A percentile compares a stretch with the other conserved stretches of the same genome.
phyloP scores from a whole-genome alignment of 1,140 invertebrate genomes.

The Drosophila bocki region DNA sequence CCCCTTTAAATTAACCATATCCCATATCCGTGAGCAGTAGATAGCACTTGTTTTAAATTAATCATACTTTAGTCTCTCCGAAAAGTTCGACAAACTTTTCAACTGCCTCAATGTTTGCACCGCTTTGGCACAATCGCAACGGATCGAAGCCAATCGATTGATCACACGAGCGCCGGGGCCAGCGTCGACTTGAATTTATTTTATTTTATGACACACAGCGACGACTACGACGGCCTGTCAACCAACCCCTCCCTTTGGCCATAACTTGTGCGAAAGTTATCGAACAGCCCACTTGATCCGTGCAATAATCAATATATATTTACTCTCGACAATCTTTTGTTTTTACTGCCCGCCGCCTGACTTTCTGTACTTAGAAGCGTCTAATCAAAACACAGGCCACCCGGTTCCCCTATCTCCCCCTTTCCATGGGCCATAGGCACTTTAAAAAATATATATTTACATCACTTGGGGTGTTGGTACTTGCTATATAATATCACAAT shows the following conservation, averaged over 20 bases:
- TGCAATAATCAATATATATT: constrained; percentile 52
- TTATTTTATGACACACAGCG: constrained; percentile 37
- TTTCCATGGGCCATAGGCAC: neutral
- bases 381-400: constrained; percentile 64
- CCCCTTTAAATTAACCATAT: no score
- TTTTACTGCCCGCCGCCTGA: constrained; percentile 39
- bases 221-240: constrained; percentile 2
- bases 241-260: neutral
- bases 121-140: neutral
- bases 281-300: constrained; percentile 65
- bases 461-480: no score
- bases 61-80: neutral
- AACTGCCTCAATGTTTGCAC: constrained; percentile 26
- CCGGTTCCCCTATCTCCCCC: neutral
- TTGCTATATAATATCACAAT: neutral
- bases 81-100: constrained; percentile 25
- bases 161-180: constrained; percentile 21
- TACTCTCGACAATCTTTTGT: constrained; percentile 43
- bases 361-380: constrained; percentile 52
- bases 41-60: neutral
- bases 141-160: constrained; percentile 9
- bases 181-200: constrained; percentile 14
- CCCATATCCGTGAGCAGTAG: no score
- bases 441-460: neutral
- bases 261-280: constrained; percentile 52